Conservation (phyloP, 1,140 invertebrate species). For the Lasaia peninsularis region DNA sequence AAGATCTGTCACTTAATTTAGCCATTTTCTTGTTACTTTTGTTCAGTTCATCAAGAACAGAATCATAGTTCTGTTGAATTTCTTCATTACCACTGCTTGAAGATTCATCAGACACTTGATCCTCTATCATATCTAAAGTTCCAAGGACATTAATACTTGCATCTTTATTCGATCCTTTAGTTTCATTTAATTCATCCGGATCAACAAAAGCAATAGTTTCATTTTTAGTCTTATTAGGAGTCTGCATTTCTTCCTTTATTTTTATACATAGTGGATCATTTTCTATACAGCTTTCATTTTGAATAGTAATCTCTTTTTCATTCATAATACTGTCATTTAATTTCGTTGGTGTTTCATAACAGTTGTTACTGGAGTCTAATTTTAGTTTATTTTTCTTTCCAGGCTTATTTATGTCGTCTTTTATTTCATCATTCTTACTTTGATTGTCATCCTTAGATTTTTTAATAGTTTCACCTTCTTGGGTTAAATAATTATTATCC, state of each 20-base stretch:
- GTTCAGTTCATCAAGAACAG: slow-evolving; percentile 45
- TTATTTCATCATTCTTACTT: slow-evolving; percentile 18
- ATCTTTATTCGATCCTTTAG: background rate
- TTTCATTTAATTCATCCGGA: slow-evolving; percentile 21
- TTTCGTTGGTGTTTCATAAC: slow-evolving; percentile 20
- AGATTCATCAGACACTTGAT: slow-evolving; percentile 29
- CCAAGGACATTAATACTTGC: slow-evolving; percentile 33
- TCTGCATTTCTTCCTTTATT: slow-evolving; percentile 51
- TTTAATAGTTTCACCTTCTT: slow-evolving; percentile 1
- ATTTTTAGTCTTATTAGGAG: slow-evolving; percentile 38
- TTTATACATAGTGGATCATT: slow-evolving; percentile 38
- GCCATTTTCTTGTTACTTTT: slow-evolving; percentile 33
- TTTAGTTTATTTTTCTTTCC: slow-evolving; percentile 10
- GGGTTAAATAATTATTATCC: slow-evolving; percentile 28
- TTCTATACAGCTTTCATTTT: slow-evolving; percentile 33
- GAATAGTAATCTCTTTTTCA: slow-evolving; percentile 55
- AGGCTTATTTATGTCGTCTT: background rate
- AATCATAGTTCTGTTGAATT: slow-evolving; percentile 56
- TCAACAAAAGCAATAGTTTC: slow-evolving; percentile 37
- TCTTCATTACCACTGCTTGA: slow-evolving; percentile 49
- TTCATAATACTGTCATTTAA: slow-evolving; percentile 35
- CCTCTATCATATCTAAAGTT: slow-evolving; percentile 36
- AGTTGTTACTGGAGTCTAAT: slow-evolving; percentile 9
- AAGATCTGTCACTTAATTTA: slow-evolving; percentile 41
- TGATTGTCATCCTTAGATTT: slow-evolving; percentile 9